phyloP scores from a whole-genome alignment of 2,797 vertebrate species.

The Pantherophis vulpinus region DNA sequence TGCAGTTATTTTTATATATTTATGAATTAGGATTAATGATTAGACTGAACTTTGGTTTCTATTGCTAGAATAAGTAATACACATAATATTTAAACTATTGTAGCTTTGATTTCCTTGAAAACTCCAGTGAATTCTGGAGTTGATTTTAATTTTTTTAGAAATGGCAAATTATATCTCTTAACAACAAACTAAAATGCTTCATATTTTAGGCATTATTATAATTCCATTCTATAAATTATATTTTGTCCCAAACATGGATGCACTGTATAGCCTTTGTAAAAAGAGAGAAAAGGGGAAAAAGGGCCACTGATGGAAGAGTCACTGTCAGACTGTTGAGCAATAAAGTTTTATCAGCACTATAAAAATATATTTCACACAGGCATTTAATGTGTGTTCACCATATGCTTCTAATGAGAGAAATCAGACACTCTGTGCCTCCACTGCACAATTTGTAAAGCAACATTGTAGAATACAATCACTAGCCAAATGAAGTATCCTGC shows the following conservation, averaged over 20 bases:
- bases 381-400: background rate
- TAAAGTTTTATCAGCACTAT: background rate
- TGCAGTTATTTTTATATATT: slow-evolving; percentile 38
- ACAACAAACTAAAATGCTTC: background rate
- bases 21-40: slow-evolving; percentile 48
- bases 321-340: background rate
- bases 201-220: background rate
- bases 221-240: background rate
- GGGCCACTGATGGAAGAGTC: background rate
- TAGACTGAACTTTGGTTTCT: slow-evolving; percentile 23
- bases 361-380: background rate
- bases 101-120: slow-evolving; percentile 44
- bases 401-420: background rate
- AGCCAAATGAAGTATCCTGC: background rate
- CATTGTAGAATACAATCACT: background rate
- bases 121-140: slow-evolving; percentile 27
- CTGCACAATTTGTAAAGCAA: background rate
- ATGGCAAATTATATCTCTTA: slow-evolving; percentile 30
- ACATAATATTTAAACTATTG: background rate
- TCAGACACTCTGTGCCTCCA: background rate
- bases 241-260: background rate
- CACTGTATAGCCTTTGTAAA: background rate
- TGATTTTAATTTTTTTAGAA: slow-evolving; percentile 34
- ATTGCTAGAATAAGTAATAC: background rate
- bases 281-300: background rate